These are phyloP conservation scores for Drosophila albomicans DNA, from an alignment of 1,140 invertebrate species.

Conservation along the genomic window DNA sequence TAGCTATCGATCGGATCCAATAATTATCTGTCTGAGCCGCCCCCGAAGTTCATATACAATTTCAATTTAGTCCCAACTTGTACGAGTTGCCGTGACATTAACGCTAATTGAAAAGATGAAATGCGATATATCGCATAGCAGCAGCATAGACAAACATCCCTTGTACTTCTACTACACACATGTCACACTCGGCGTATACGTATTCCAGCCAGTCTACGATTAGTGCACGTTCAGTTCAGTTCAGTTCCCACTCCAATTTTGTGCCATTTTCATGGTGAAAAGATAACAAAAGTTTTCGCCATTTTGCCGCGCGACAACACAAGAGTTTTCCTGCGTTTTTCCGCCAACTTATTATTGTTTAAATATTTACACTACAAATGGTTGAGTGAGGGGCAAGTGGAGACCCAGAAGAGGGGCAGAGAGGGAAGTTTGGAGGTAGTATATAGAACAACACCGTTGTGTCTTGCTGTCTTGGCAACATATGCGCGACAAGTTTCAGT, in stretches of 20 bases:
- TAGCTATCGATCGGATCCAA: neutral
- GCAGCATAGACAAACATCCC: conserved; percentile 26
- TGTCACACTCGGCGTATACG: conserved; percentile 47
- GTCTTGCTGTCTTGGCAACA: conserved; percentile 39
- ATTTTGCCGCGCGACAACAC: conserved; percentile 51
- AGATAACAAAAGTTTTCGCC: conserved; percentile 78
- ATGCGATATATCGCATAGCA: conserved; percentile 62
- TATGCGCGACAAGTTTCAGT: conserved; percentile 60
- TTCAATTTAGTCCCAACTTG: conserved; percentile 19
- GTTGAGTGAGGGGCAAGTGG: neutral
- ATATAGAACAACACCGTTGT: conserved; percentile 26
- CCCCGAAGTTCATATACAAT: conserved; percentile 9
- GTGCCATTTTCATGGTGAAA: conserved; percentile 75
- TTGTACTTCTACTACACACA: too few relatives aligned
- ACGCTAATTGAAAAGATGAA: conserved; percentile 81
- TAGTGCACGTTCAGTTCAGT: conserved; percentile 60
- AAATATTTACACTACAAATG: conserved; percentile 78
- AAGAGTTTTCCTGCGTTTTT: conserved; percentile 75
- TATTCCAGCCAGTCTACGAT: conserved; percentile 37
- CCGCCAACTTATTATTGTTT: conserved; percentile 82
- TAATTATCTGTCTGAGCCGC: neutral
- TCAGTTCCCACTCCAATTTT: conserved; percentile 50
- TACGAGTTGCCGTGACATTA: conserved; percentile 58
- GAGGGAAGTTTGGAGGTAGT: conserved; percentile 4
- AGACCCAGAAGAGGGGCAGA: neutral